Base-by-base conservation (phyloP, 2,888 invertebrate genomes). In the Nomada goodeniana region DNA sequence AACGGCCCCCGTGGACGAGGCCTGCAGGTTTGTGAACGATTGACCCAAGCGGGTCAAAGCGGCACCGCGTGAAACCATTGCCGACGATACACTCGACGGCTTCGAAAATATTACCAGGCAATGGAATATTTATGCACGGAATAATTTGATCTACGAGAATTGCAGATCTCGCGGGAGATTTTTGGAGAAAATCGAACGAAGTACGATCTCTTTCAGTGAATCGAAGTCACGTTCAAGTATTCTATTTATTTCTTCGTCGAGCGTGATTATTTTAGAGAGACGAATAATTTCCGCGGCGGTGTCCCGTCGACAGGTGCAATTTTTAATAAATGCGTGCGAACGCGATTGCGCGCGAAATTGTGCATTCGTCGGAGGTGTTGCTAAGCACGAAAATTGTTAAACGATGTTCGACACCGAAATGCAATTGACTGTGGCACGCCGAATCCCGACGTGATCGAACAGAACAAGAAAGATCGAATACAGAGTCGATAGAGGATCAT, bases 11-110 rank as follows among this genome's bases (percentile, higher is more conserved):
- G 20, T 29, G 44, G 59, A 73, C 42, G 65, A 44, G n/a, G 29
- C 5, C 5, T 13, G 20, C 11, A 36, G 55, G 42, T 76, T 79
- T 44, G 59, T 26, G 73, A 76, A 80, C 70, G 69, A 76, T 80
- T 61, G 76, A 72, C 75, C 26, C 64, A 69, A 80, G 76, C 61
- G 59, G 72, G 82, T 73, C 44, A 3, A 80, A 65, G 64, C 60
- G 18, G 50, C n/a, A 20, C n/a, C 52, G 18, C 18, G 36, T 7
- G 36, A 7, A 7, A 36, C 7, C 5, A 0, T 36, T 36, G 7
- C 7, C 0, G 7, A 36, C 36, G 36, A 36, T 7, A 36, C 36
- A 7, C 36, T 36, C 36, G 36, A 36, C 1, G 36, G 36, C 2
- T 26, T 29, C 29, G 50, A 26, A 11, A 36, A 11, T n/a, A 65